These are phyloP conservation scores for Sphaerodactylus townsendi DNA, from an alignment of 2,113 vertebrate genomes.

Conservation along the genomic window DNA sequence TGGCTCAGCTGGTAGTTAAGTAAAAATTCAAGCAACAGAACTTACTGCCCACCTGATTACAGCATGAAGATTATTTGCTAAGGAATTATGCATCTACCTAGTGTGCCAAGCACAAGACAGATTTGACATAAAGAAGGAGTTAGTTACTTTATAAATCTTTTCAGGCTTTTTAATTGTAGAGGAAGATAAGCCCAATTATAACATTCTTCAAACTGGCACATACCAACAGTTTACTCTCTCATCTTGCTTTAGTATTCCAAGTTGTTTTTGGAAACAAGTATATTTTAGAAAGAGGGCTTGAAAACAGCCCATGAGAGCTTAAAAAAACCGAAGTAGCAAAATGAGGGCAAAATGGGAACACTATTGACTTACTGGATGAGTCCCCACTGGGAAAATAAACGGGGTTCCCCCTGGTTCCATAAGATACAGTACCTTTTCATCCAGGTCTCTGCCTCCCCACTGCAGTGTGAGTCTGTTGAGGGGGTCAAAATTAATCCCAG, in stretches of 20 bases:
- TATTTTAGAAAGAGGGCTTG: not conserved
- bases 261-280: not conserved
- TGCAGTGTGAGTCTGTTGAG: too few species aligned
- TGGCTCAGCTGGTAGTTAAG: conserved; percentile 4
- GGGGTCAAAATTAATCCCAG: too few species aligned
- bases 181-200: not conserved
- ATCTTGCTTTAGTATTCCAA: not conserved
- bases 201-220: not conserved
- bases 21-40: not conserved
- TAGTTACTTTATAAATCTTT: not conserved
- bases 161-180: not conserved
- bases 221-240: not conserved
- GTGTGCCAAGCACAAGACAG: not conserved
- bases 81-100: not conserved
- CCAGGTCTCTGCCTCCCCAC: too few species aligned
- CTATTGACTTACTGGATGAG: too few species aligned
- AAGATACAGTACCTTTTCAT: too few species aligned
- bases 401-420: too few species aligned
- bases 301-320: not conserved
- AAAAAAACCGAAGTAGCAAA: not conserved
- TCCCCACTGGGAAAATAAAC: too few species aligned
- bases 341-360: not conserved
- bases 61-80: not conserved
- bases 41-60: conserved; percentile 4
- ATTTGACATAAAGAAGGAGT: not conserved